Conservation (phyloP, 1,140 invertebrate species). For the Heterodera schachtii region DNA sequence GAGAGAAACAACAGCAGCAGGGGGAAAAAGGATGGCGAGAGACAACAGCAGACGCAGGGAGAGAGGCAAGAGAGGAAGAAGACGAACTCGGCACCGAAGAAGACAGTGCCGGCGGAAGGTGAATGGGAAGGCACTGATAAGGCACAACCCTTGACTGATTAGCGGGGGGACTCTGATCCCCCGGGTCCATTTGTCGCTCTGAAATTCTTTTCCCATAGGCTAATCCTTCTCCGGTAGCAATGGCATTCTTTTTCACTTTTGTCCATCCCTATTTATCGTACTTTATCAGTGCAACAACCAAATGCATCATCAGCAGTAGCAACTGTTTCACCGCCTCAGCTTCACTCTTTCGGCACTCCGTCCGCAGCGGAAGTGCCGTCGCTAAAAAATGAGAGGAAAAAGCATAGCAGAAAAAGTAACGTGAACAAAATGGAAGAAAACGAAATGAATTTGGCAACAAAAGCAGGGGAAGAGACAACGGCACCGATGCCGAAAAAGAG, state of each 20-base stretch:
- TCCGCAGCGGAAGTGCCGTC: too few relatives aligned
- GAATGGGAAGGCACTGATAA: neutral
- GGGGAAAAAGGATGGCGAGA: neutral
- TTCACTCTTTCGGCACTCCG: neutral
- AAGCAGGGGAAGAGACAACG: neutral
- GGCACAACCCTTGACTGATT: too few relatives aligned
- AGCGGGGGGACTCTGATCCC: too few relatives aligned
- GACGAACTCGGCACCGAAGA: too few relatives aligned
- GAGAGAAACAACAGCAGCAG: too few relatives aligned
- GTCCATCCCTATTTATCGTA: neutral
- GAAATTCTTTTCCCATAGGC: neutral
- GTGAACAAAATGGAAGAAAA: neutral
- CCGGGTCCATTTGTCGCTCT: too few relatives aligned
- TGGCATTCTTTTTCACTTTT: too few relatives aligned
- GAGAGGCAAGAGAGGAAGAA: neutral
- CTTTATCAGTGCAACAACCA: neutral
- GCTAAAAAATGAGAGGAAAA: neutral
- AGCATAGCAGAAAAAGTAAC: neutral
- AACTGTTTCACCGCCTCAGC: neutral
- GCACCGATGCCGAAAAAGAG: neutral
- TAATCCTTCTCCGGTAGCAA: too few relatives aligned
- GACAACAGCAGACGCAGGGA: too few relatives aligned
- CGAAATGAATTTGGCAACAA: neutral
- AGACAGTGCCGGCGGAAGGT: neutral
- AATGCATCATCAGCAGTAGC: neutral